These are phyloP conservation scores for Drosophila quadrilineata DNA, from an alignment of 1,140 invertebrate species.

Conservation along the genomic window DNA sequence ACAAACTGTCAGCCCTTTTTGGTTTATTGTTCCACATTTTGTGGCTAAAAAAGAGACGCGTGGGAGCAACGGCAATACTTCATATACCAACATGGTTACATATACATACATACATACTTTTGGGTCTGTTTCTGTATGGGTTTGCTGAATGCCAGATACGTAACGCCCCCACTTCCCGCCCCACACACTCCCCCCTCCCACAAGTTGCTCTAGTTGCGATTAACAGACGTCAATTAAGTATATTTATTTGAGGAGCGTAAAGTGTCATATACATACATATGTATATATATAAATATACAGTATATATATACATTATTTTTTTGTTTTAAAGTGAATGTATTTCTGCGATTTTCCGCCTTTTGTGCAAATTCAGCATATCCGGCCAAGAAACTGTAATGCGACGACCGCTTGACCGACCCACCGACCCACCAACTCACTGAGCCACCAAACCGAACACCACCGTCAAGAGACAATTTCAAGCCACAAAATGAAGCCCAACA, in stretches of 20 bases:
- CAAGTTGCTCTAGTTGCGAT: slow-evolving; percentile 31
- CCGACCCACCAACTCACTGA: slow-evolving; percentile 6
- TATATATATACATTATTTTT: too few species aligned
- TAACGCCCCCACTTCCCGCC: too few species aligned
- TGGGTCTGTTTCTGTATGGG: too few species aligned
- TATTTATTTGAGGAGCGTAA: slow-evolving; percentile 74
- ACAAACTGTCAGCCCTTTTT: slow-evolving; percentile 64
- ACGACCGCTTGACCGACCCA: slow-evolving; percentile 54
- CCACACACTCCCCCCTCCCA: neutral
- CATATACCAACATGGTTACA: too few species aligned
- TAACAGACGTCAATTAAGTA: slow-evolving; percentile 77
- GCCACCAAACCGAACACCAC: neutral
- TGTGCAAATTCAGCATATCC: slow-evolving; percentile 77
- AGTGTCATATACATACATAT: slow-evolving; percentile 44
- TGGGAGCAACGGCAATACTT: too few species aligned
- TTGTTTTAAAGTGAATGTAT: slow-evolving; percentile 39
- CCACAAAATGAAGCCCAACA: slow-evolving; percentile 52
- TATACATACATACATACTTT: too few species aligned
- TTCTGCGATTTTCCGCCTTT: slow-evolving; percentile 67
- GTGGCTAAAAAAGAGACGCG: slow-evolving; percentile 29
- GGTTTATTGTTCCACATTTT: slow-evolving; percentile 56
- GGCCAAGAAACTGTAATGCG: slow-evolving; percentile 76
- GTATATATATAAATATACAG: slow-evolving; percentile 10
- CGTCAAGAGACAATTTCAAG: slow-evolving; percentile 60
- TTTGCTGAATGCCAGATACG: slow-evolving; percentile 23